Conservation (phyloP, 1,140 invertebrate genomes). For the Limonius californicus region DNA sequence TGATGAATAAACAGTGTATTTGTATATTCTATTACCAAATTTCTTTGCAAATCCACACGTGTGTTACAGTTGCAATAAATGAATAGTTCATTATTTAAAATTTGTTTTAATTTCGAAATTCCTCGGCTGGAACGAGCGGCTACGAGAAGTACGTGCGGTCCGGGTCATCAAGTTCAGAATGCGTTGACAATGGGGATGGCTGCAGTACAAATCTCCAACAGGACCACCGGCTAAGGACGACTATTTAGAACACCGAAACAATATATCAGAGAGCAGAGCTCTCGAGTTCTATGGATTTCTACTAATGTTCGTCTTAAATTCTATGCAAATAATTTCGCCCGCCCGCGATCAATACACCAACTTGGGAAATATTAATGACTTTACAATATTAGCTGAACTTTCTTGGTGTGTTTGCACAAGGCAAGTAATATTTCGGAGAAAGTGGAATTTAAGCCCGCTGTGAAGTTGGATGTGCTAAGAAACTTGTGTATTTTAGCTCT, state of each 20-base stretch:
- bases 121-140: too few species aligned
- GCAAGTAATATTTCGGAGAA: too few species aligned
- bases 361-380: too few species aligned
- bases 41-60: slow-evolving; percentile 36
- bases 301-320: neutral
- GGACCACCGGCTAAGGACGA: slow-evolving; percentile 35
- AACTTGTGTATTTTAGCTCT: too few species aligned
- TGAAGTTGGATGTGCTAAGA: too few species aligned
- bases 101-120: slow-evolving; percentile 31
- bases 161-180: slow-evolving; percentile 29
- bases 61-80: slow-evolving; percentile 48
- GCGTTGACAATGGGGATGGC: slow-evolving; percentile 35
- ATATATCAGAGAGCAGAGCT: slow-evolving; percentile 24
- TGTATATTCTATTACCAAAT: slow-evolving; percentile 27
- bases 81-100: slow-evolving; percentile 46
- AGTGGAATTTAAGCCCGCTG: too few species aligned
- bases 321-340: neutral
- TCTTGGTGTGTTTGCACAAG: too few species aligned
- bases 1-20: slow-evolving; percentile 26
- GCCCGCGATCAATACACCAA: too few species aligned
- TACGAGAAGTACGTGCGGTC: slow-evolving; percentile 30
- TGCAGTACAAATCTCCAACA: slow-evolving; percentile 28
- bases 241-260: slow-evolving; percentile 26
- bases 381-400: too few species aligned
- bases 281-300: neutral